These are phyloP conservation scores for Tenualosa ilisha DNA, from an alignment of 2,797 vertebrate genomes.

Conservation along the genomic window DNA sequence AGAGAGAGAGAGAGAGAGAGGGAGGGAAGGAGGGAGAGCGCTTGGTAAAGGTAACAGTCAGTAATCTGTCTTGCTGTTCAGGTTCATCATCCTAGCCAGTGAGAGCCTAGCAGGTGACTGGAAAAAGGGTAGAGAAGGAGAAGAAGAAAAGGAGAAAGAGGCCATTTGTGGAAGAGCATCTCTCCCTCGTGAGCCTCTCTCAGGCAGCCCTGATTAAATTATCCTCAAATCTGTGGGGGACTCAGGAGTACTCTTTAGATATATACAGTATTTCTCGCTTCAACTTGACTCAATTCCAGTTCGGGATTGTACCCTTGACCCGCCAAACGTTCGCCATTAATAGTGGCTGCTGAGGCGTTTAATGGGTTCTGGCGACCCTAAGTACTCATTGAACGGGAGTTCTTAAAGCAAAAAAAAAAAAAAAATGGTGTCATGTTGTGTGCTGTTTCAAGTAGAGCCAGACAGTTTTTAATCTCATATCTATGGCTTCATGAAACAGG, in stretches of 20 bases:
- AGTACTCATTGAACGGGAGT: slow-evolving; percentile 54
- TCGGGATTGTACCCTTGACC: slow-evolving; percentile 58
- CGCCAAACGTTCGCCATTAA: slow-evolving; percentile 55
- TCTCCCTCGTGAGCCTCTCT: slow-evolving; percentile 42
- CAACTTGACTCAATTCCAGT: slow-evolving; percentile 62
- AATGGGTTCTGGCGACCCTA: slow-evolving; percentile 58
- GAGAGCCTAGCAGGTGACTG: background rate
- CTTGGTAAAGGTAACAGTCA: background rate
- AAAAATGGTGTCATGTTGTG: slow-evolving; percentile 51
- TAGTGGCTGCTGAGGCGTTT: slow-evolving; percentile 57
- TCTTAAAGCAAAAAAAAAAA: slow-evolving; percentile 41
- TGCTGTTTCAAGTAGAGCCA: slow-evolving; percentile 44
- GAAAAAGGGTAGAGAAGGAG: background rate
- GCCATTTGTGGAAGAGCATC: slow-evolving; percentile 4
- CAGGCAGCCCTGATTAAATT: slow-evolving; percentile 57
- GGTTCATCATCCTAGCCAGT: background rate
- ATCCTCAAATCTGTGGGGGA: slow-evolving; percentile 53
- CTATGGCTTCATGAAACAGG: slow-evolving; percentile 10
- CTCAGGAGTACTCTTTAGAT: slow-evolving; percentile 49
- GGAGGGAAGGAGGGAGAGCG: background rate
- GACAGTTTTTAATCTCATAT: background rate
- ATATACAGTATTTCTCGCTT: slow-evolving; percentile 46
- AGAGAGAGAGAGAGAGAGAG: background rate
- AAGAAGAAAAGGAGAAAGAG: background rate
- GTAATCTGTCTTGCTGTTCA: background rate